These are phyloP conservation scores for Erpobdella octoculata DNA, from an alignment of 2,888 invertebrate species.

Conservation along the genomic window DNA sequence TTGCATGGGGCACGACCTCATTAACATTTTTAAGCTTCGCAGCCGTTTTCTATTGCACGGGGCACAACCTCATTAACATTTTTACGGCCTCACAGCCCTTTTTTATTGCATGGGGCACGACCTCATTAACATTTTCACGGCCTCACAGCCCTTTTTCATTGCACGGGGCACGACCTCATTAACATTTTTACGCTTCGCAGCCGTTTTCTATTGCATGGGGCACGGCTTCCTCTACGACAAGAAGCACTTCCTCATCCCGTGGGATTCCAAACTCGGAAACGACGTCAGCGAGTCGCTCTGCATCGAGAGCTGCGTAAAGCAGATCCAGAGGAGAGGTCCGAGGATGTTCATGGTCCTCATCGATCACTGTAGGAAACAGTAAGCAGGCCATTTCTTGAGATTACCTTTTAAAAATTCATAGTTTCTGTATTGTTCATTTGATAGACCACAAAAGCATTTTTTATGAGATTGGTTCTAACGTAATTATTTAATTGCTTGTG, in stretches of 20 bases:
- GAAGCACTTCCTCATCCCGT: conserved; percentile 30
- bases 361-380: conserved; percentile 31
- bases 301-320: conserved; percentile 28
- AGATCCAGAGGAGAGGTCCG: conserved; percentile 27
- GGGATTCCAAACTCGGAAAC: conserved; percentile 28
- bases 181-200: too few species aligned
- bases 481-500: too few species aligned
- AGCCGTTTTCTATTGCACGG: conserved; percentile 30
- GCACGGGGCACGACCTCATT: too few species aligned
- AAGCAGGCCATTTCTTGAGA: not conserved
- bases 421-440: not conserved
- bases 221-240: conserved; percentile 29
- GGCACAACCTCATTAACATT: conserved; percentile 30
- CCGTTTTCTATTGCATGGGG: conserved; percentile 29
- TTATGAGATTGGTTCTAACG: not conserved
- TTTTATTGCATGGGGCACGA: too few species aligned
- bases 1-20: too few species aligned
- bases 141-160: too few species aligned
- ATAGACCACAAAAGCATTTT: not conserved
- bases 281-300: conserved; percentile 28
- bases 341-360: conserved; percentile 28
- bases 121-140: too few species aligned
- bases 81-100: too few species aligned
- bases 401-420: not conserved
- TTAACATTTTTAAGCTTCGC: too few species aligned